phyloP scores from a whole-genome alignment of 2,113 vertebrate genomes.

The Gila orcuttii region DNA sequence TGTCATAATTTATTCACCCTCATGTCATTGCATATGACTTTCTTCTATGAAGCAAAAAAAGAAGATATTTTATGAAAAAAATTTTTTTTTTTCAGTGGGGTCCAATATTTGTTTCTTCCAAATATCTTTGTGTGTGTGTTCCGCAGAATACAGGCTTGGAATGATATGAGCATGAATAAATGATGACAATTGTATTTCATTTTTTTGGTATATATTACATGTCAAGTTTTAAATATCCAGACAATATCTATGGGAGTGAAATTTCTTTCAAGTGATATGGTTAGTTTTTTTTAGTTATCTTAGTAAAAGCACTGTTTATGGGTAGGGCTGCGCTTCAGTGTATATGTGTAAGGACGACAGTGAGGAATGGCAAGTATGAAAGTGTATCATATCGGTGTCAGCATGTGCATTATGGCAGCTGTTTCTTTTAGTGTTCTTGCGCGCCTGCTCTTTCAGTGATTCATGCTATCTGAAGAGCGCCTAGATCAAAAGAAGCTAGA shows the following conservation, averaged over 20 bases:
- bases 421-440: conserved; percentile 74
- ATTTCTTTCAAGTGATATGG: conserved; percentile 11
- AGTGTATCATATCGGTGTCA: conserved; percentile 75
- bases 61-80: too few relatives aligned
- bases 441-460: conserved; percentile 77
- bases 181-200: not conserved
- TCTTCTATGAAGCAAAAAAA: not conserved
- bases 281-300: not conserved
- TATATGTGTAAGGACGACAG: conserved; percentile 61
- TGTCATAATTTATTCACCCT: not conserved
- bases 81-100: too few relatives aligned
- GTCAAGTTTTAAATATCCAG: conserved; percentile 28
- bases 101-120: not conserved
- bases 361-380: conserved; percentile 68
- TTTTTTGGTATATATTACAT: not conserved
- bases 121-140: not conserved
- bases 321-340: conserved; percentile 40
- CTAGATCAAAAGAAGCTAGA: conserved; percentile 88
- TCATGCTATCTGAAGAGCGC: conserved; percentile 82
- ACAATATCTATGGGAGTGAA: not conserved
- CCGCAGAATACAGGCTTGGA: not conserved
- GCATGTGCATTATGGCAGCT: conserved; percentile 70
- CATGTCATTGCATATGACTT: not conserved
- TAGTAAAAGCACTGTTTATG: conserved; percentile 26
- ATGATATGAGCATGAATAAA: not conserved